Evolutionary conservation across 2,113 vertebrate species (phyloP).

Genomic region (Podarcis cretensis): DNA sequence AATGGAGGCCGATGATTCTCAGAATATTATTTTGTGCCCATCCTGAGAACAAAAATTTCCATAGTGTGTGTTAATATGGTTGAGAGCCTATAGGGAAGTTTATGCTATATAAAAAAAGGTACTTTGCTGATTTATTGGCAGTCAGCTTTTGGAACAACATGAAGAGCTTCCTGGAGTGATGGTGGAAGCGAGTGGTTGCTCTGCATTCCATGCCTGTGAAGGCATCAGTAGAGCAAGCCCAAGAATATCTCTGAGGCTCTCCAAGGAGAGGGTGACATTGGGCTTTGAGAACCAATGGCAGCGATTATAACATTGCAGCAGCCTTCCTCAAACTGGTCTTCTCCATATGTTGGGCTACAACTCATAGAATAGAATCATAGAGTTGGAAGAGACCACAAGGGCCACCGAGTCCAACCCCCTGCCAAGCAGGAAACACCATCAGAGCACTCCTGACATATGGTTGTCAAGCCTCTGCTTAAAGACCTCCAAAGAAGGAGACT

Average conservation of each 20-base stretch:
- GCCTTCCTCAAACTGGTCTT: too few relatives aligned
- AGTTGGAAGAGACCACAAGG: too few relatives aligned
- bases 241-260: background rate
- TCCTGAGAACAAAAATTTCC: background rate
- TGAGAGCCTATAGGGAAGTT: background rate
- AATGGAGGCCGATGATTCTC: background rate
- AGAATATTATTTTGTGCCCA: background rate
- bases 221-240: too few relatives aligned
- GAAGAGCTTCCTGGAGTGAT: background rate
- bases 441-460: too few relatives aligned
- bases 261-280: background rate
- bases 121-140: background rate
- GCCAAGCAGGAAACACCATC: too few relatives aligned
- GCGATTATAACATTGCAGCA: too few relatives aligned
- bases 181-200: too few relatives aligned
- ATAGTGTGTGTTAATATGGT: background rate
- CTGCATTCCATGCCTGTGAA: background rate
- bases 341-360: too few relatives aligned
- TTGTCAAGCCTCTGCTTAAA: too few relatives aligned
- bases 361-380: too few relatives aligned
- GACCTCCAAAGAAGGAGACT: too few relatives aligned
- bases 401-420: too few relatives aligned
- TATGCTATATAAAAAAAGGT: background rate
- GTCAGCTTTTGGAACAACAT: background rate
- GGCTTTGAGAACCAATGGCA: background rate